A percentile compares a stretch with the other conserved stretches of the same genome.
Conservation (phyloP, 2,888 invertebrate genomes). For the Hypselothyrea guttata region DNA sequence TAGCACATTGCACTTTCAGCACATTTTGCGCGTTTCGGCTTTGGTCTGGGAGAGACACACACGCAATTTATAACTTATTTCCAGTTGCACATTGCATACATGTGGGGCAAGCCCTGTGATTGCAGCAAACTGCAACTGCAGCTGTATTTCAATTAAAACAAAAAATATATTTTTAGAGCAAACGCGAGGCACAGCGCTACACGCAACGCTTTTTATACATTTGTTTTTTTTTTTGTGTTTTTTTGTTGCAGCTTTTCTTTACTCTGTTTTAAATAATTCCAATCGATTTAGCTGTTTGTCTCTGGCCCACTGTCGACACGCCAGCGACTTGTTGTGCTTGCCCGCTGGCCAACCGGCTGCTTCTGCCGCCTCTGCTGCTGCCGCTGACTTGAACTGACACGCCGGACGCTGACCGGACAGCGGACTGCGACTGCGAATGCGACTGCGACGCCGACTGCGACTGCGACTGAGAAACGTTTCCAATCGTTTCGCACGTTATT, state of each 20-base stretch:
- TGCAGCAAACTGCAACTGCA: constrained; percentile 21
- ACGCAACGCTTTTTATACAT: not conserved
- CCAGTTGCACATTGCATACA: constrained; percentile 34
- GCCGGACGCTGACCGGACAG: constrained; percentile 65
- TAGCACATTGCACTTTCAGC: constrained; percentile 72
- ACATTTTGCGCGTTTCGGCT: constrained; percentile 3
- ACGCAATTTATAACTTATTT: constrained; percentile 51
- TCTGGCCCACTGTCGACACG: constrained; percentile 34
- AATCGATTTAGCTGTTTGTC: constrained; percentile 63
- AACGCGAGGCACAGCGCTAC: constrained; percentile 1
- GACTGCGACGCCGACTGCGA: constrained; percentile 31
- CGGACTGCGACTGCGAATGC: constrained; percentile 10
- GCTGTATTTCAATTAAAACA: constrained; percentile 45
- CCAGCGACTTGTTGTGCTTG: constrained; percentile 60
- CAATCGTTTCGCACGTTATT: constrained; percentile 78
- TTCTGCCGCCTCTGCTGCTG: constrained; percentile 43
- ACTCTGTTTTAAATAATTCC: constrained; percentile 78
- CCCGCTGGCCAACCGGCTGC: constrained; percentile 63
- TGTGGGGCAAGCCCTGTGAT: too few species aligned
- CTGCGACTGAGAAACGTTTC: constrained; percentile 66
- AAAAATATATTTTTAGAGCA: constrained; percentile 18
- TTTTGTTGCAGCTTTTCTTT: too few species aligned
- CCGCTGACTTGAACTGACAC: constrained; percentile 55
- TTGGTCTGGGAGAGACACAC: constrained; percentile 9
- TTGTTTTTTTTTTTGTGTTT: constrained; percentile 1